Conservation (phyloP, 2,888 invertebrate genomes). For the Clepsis dumicolana region DNA sequence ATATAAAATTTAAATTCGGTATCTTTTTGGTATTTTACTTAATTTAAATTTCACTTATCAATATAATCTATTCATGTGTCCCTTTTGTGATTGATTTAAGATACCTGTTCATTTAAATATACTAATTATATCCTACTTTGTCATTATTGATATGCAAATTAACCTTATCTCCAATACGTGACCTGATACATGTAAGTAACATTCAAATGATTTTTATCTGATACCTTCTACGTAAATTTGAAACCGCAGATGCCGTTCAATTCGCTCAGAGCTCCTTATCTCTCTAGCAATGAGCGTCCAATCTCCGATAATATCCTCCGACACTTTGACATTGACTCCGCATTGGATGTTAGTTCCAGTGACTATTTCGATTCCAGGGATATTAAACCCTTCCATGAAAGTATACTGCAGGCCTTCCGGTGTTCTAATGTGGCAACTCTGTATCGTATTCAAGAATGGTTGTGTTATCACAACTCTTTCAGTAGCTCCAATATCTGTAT, state of each 20-base stretch:
- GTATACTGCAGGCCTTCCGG: slow-evolving; percentile 37
- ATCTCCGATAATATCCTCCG: slow-evolving; percentile 36
- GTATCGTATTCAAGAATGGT: slow-evolving; percentile 4
- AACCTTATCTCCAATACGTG: slow-evolving; percentile 38
- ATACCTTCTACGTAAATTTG: slow-evolving; percentile 41
- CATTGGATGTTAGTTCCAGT: slow-evolving; percentile 14
- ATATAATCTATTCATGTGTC: background rate
- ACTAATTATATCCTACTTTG: slow-evolving; percentile 5
- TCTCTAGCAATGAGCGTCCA: slow-evolving; percentile 40
- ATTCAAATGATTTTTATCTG: slow-evolving; percentile 22
- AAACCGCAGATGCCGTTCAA: slow-evolving; percentile 35
- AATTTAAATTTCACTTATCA: background rate
- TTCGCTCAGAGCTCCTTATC: slow-evolving; percentile 16
- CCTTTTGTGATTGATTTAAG: background rate
- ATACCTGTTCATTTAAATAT: slow-evolving; percentile 2
- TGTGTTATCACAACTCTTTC: slow-evolving; percentile 19
- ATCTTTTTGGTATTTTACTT: background rate
- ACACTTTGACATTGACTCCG: slow-evolving; percentile 27
- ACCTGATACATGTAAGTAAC: slow-evolving; percentile 20
- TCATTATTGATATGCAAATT: slow-evolving; percentile 16
- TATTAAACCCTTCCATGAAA: slow-evolving; percentile 32
- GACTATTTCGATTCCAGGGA: slow-evolving; percentile 27
- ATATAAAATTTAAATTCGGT: background rate
- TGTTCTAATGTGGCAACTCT: slow-evolving; percentile 41
- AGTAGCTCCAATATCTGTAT: slow-evolving; percentile 35